A percentile compares a stretch with the other conserved stretches of the same genome.
These are phyloP conservation scores for Andrena chrysosceles DNA, from an alignment of 2,888 invertebrate genomes.

Conservation along the genomic window DNA sequence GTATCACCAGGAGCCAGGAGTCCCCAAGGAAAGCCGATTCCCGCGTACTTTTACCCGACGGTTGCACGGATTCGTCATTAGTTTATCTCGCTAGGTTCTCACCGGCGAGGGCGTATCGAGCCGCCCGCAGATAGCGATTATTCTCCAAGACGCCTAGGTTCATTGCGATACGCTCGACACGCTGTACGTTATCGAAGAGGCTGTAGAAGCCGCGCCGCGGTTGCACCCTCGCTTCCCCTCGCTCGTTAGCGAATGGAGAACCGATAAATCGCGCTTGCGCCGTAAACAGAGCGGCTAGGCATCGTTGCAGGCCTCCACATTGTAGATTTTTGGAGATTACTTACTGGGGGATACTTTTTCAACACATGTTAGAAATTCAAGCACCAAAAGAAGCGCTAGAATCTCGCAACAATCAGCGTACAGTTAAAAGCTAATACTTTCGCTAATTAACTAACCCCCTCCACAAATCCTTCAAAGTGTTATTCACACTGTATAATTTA, in stretches of 20 bases:
- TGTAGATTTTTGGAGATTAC: not conserved
- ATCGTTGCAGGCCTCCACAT: not conserved
- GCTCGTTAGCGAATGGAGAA: conserved; percentile 58
- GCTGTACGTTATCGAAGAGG: conserved; percentile 58
- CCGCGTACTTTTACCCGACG: conserved; percentile 15
- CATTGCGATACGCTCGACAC: conserved; percentile 63
- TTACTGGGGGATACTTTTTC: not conserved
- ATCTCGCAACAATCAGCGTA: no score
- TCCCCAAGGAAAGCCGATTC: conserved; percentile 21
- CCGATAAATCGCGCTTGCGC: conserved; percentile 51
- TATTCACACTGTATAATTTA: no score
- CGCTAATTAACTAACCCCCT: no score
- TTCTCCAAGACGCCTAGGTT: conserved; percentile 61
- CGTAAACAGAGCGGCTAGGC: conserved; percentile 3
- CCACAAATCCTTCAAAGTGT: no score
- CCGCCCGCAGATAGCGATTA: conserved; percentile 62
- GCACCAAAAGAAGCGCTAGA: not conserved
- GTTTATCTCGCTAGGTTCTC: conserved; percentile 58
- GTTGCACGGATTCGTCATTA: conserved; percentile 64
- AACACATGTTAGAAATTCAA: not conserved
- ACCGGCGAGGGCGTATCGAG: conserved; percentile 47
- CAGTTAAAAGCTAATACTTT: no score
- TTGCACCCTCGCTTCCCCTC: conserved; percentile 8
- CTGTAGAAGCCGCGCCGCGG: conserved; percentile 16
- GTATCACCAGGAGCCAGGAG: conserved; percentile 35